phyloP scores from a whole-genome alignment of 1,140 invertebrate genomes.

The Brachionus plicatilis region DNA sequence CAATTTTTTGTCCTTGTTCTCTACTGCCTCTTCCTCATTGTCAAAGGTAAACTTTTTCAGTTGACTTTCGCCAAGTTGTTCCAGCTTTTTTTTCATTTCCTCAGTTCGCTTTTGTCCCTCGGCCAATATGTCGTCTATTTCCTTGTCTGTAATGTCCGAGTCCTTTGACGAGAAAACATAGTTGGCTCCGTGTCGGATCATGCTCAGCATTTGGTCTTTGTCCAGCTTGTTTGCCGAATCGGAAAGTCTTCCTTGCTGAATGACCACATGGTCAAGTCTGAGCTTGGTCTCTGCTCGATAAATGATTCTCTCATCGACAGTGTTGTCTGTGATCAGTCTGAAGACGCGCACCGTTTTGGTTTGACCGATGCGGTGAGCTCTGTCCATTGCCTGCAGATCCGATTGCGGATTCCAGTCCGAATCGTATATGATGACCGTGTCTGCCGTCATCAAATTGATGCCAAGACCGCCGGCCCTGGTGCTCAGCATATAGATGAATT shows the following conservation, averaged over 20 bases:
- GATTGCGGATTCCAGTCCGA: constrained; percentile 98
- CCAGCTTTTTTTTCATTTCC: constrained; percentile 84
- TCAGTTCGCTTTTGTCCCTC: constrained; percentile 73
- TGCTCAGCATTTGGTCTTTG: constrained; percentile 97
- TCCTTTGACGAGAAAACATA: constrained; percentile 98
- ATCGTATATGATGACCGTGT: constrained; percentile 95
- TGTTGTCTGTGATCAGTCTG: constrained; percentile 94
- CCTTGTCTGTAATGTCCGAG: constrained; percentile 93
- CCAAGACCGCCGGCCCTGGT: constrained; percentile 95
- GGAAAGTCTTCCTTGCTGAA: constrained; percentile 73
- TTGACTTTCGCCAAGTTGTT: constrained; percentile 80
- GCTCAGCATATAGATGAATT: constrained; percentile 97
- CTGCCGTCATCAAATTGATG: constrained; percentile 95
- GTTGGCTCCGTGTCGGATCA: constrained; percentile 97
- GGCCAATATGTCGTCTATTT: constrained; percentile 88
- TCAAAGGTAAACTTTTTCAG: constrained; percentile 92
- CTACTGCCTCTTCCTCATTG: constrained; percentile 63
- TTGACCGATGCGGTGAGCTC: constrained; percentile 98
- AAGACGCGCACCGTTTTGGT: constrained; percentile 75
- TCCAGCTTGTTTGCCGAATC: constrained; percentile 71
- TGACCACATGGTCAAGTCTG: constrained; percentile 81
- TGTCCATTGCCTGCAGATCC: constrained; percentile 91
- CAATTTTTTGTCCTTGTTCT: constrained; percentile 23
- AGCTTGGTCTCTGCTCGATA: constrained; percentile 95
- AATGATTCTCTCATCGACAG: constrained; percentile 97